Base-by-base conservation (phyloP, 2,113 vertebrate species). In the Elachura formosa region DNA sequence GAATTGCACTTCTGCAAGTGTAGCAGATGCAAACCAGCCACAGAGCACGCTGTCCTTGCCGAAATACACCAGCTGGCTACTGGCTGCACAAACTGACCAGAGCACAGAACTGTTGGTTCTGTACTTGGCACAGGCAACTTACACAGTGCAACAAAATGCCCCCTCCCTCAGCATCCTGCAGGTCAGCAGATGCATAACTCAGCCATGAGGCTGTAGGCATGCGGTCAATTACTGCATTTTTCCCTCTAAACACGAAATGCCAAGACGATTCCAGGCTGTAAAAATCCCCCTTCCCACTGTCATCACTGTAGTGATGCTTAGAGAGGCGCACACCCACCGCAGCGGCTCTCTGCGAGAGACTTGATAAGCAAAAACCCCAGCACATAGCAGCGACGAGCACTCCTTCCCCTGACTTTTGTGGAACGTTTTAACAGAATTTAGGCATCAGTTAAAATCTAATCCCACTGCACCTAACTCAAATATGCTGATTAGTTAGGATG, bases 1-100 rank as follows among this genome's bases (percentile, higher is more conserved):
- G 69, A 84, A 92, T 75, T 43, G 45, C 22, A 36, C 85, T 85
- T 2, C 79, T 22, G 52, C 2, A 2, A 78, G 71, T 9, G 26
- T 67, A 1, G 1, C 9, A 3, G 52, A 69, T 0, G 2, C 13
- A 8, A 7, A 38, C 4, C 22, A 0, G 64, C 46, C 63, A 12
- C 2, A 3, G 74, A 72, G 58, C 86, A 86, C 2, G 0, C 40
- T 49, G 71, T 48, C 31, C 73, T 58, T 71, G 51, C 52, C 1
- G 5, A 51, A 74, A 63, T 0, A 0, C 2, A 7, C 25, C 16
- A 6, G 64, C 62, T 24, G 48, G 51, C 64, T 46, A 26, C 0
- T 4, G 91, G 51, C 64, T 71, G 62, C 55, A 19, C 33, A 6
- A 5, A 38, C 23, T 5, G 36, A 41, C 9, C 75, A 20, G 59